Evolutionary conservation across 2,888 invertebrate genomes (phyloP), one percentile per base, ranked within the genome.

Genomic region (Drosophila macrospina): DNA sequence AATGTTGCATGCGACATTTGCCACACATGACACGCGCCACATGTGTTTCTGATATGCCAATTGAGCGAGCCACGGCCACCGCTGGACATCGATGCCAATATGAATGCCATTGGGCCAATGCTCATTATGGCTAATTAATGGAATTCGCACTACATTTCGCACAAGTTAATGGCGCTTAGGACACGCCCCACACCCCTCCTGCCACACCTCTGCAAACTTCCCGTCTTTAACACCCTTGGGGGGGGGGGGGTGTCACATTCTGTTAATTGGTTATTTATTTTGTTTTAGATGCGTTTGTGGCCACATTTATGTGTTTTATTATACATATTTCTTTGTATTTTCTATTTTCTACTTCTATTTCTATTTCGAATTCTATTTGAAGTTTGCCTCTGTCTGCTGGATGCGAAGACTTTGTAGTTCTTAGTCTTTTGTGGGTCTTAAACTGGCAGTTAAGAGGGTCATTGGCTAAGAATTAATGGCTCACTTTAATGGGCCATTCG

Each of bases 1-100:
- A 85, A 85, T 85, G 85, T 87, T 89, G 88, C 88, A 85, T 85
- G 86, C 78, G 71, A 89, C 85, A 86, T 89, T 86, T 87, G 83
- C 63, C 89, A 75, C 78, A 74, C 59, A 74, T 68, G 78, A 62
- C 62, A 66, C 63, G 74, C 59, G 62, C 68, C 74, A 81, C 89
- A 87, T 87, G 87, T 88, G 85, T 63, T 80, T 66, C 36, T 60
- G 83, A 88, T 69, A 80, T 75, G 82, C 75, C 86, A 85, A 83
- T 80, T 66, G 74, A 39, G 36, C 44, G 15, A 32, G 7, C 34
- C 16, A 5, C 39, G 44, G 32, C 8, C 20, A 4, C 13, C 11
- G 26, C 36, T 16, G 32, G 24, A 41, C 42, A 54, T 54, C 42
- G 52, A 52, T 52, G 16, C 7, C 26, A 16, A 16, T 41, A n/a